Base-by-base conservation (phyloP, 2,797 vertebrate species). In the Alauda arvensis region DNA sequence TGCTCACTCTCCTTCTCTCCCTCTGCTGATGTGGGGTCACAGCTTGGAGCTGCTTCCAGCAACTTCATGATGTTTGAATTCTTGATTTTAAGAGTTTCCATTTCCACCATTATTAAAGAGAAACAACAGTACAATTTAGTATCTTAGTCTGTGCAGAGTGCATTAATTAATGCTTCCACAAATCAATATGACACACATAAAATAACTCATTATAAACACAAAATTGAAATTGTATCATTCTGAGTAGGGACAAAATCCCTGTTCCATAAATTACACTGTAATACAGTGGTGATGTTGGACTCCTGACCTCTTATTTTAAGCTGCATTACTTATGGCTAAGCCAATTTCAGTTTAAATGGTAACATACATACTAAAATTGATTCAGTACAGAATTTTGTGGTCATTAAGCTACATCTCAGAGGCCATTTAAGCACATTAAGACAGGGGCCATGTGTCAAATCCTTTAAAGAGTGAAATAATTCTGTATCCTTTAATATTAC, bases 51-150 rank as follows among this genome's bases (percentile, higher is more conserved):
- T 10, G 94, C 87, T 80, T 97, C 95, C 77, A 98, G 91, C 66
- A 98, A 79, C 77, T 96, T 96, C 83, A 95, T 88, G 86, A 97
- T 97, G 92, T 93, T 96, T 52, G 96, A 96, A 87, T 97, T 97
- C 97, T 97, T 92, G 80, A 61, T 87, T 91, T 90, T 53, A 76
- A 46, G 53, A 76, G 82, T 91, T 94, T 63, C 49, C 86, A 59
- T 89, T 90, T 88, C 80, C 59, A 72, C 13, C 84, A 72, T 81
- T 67, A 69, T 78, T 83, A 84, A 85, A 88, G 23, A 63, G 83
- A 88, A 91, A 76, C 25, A 60, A 46, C 18, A 70, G 37, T 59
- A 83, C 17, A 85, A 37, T 61, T 85, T 67, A 85, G 48, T 60
- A 67, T 68, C 85, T 39, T 34, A 62, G 24, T 56, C 21, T 65